Conservation (phyloP, 2,113 vertebrate species). For the Hystrix cristata region DNA sequence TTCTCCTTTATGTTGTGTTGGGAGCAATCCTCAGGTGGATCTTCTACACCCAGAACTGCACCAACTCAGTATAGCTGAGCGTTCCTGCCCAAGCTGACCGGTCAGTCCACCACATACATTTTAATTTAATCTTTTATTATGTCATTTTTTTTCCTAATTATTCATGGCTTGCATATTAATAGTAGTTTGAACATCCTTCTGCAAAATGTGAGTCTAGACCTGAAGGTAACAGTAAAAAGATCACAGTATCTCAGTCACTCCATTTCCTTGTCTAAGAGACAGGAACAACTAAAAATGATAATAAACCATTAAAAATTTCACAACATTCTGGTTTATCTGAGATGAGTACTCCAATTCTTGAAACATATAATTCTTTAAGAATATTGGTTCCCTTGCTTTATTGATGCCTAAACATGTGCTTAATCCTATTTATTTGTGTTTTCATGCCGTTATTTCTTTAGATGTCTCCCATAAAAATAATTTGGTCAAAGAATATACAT, state of each 20-base stretch:
- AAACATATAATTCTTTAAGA: neutral
- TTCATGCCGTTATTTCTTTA: neutral
- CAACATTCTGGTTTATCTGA: neutral
- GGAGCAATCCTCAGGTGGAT: too few species aligned
- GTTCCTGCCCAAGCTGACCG: too few species aligned
- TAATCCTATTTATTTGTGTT: neutral
- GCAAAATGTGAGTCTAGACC: neutral
- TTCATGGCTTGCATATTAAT: neutral
- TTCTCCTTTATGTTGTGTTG: too few species aligned
- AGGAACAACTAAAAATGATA: neutral
- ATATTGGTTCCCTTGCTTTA: neutral
- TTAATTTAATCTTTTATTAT: neutral
- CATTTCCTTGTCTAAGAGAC: neutral
- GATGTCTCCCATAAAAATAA: neutral
- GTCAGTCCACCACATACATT: neutral
- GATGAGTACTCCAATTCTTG: neutral
- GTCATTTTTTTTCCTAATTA: neutral
- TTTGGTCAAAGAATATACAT: neutral
- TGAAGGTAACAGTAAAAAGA: neutral
- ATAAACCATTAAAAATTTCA: neutral
- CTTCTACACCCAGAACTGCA: too few species aligned
- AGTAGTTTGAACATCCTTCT: neutral
- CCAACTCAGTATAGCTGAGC: too few species aligned
- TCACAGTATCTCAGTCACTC: neutral
- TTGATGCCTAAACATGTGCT: neutral